Conservation (phyloP, 2,113 vertebrate species). For the Proteles cristata region DNA sequence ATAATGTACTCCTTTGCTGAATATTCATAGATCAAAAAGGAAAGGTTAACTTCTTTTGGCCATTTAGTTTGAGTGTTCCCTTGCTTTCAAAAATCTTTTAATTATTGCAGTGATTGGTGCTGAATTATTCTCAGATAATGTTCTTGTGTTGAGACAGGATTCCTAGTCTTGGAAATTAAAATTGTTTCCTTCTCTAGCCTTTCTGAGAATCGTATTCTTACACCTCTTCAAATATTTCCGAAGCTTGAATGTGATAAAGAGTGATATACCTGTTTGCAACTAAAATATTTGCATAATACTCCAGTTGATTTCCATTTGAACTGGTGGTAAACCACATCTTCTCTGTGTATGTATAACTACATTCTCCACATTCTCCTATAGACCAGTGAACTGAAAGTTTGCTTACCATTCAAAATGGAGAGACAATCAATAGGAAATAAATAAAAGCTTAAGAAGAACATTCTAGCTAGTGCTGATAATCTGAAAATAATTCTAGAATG, state of each 20-base stretch:
- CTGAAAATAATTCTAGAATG: not conserved
- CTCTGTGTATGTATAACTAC: not conserved
- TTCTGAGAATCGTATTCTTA: not conserved
- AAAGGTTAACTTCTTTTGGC: not conserved
- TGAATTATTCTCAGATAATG: not conserved
- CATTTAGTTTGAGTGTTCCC: not conserved
- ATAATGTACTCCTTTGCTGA: not conserved
- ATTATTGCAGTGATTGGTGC: not conserved
- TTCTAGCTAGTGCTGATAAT: not conserved
- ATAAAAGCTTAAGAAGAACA: not conserved
- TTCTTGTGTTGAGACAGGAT: not conserved
- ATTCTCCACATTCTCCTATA: not conserved
- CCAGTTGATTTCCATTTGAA: not conserved
- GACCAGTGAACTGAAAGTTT: not conserved
- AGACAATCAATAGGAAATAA: not conserved
- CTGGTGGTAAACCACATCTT: not conserved
- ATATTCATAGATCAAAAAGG: not conserved
- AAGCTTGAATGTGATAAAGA: not conserved
- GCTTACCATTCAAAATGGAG: not conserved
- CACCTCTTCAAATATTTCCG: not conserved
- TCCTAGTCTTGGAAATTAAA: not conserved
- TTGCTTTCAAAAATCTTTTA: not conserved
- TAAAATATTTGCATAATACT: not conserved
- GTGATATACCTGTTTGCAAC: not conserved
- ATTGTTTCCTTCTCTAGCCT: slow-evolving; percentile 1